A percentile compares a stretch with the other conserved stretches of the same genome.
Conservation (phyloP, 2,797 vertebrate genomes). For the Coilia nasus region DNA sequence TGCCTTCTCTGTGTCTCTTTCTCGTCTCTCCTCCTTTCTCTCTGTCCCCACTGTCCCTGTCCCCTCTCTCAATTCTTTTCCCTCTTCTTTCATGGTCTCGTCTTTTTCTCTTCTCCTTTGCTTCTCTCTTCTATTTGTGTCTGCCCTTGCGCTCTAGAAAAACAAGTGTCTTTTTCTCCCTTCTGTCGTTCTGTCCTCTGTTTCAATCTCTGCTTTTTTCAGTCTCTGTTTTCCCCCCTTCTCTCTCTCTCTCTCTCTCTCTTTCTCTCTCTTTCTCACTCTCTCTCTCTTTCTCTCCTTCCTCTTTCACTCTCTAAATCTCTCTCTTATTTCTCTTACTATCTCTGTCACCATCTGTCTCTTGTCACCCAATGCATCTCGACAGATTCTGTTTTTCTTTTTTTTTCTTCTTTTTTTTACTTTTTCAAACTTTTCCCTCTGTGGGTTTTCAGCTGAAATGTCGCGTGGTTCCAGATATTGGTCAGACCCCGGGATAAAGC, state of each 20-base stretch:
- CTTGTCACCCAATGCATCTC: neutral
- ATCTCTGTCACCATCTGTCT: neutral
- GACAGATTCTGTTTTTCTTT: neutral
- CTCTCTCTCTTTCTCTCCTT: neutral
- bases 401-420: neutral
- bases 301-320: slow-evolving; percentile 1
- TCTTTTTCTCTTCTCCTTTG: neutral
- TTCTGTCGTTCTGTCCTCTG: too few relatives aligned
- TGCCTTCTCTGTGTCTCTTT: neutral
- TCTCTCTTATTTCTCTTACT: neutral
- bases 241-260: slow-evolving; percentile 44
- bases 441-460: neutral
- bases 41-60: too few relatives aligned
- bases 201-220: too few relatives aligned
- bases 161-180: too few relatives aligned
- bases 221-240: neutral
- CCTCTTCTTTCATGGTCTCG: neutral
- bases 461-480: slow-evolving; percentile 50
- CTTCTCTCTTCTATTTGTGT: neutral
- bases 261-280: neutral
- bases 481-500: slow-evolving; percentile 33
- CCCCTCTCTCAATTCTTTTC: neutral
- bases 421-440: neutral
- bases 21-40: slow-evolving; percentile 46
- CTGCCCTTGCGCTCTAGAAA: too few relatives aligned